These are phyloP conservation scores for Tetrax tetrax DNA, from an alignment of 2,113 vertebrate genomes.

Conservation along the genomic window DNA sequence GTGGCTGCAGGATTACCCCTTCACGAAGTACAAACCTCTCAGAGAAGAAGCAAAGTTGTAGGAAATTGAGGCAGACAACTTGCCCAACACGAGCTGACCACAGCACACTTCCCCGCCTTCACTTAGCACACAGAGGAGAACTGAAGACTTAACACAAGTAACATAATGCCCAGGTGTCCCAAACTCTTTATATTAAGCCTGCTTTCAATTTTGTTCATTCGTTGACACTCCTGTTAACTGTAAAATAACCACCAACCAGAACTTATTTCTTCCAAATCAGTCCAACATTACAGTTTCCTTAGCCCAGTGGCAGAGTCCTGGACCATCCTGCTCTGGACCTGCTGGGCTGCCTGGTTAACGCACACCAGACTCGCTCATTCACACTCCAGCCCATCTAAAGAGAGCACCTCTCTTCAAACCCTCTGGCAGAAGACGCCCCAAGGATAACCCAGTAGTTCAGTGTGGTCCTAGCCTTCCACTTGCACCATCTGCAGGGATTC, in stretches of 20 bases:
- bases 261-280: neutral
- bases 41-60: neutral
- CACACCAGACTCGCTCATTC: neutral
- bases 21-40: neutral
- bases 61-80: neutral
- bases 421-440: neutral
- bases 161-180: neutral
- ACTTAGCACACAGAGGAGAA: neutral
- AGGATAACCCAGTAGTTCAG: neutral
- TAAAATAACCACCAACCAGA: neutral
- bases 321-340: neutral
- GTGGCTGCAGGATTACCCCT: neutral
- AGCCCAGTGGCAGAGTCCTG: neutral
- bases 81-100: neutral
- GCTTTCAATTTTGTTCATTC: neutral
- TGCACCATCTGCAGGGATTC: fast-evolving
- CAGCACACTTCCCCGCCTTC: neutral
- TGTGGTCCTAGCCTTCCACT: neutral
- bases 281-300: fast-evolving
- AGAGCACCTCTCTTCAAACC: neutral
- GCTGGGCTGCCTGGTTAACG: neutral
- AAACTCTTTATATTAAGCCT: neutral
- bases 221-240: neutral
- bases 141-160: neutral
- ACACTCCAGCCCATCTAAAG: neutral